Evolutionary conservation across 2,888 invertebrate species (phyloP).

Genomic region (Caenorhabditis uteleia): DNA sequence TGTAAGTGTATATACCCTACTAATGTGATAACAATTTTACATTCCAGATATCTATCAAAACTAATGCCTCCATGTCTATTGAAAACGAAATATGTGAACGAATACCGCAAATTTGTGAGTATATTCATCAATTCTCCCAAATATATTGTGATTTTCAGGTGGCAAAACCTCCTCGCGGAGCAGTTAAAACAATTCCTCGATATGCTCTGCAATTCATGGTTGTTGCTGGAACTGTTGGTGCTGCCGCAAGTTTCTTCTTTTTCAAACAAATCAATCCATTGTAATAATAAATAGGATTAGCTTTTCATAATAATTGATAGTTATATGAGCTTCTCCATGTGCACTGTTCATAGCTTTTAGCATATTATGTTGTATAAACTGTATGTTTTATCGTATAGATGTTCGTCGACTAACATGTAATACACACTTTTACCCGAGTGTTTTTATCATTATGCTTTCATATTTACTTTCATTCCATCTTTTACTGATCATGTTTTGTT

Average conservation of each 20-base stretch:
- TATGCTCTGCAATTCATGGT: conserved; percentile 48
- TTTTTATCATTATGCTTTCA: too few relatives aligned
- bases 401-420: too few relatives aligned
- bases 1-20: conserved; percentile 11
- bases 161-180: conserved; percentile 12
- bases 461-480: too few relatives aligned
- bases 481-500: too few relatives aligned
- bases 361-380: too few relatives aligned
- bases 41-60: conserved; percentile 39
- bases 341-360: too few relatives aligned
- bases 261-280: conserved; percentile 42
- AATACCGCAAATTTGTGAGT: conserved; percentile 38
- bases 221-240: conserved; percentile 49
- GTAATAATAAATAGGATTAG: too few relatives aligned
- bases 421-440: too few relatives aligned
- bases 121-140: neutral
- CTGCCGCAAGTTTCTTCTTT: conserved; percentile 48
- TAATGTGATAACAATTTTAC: conserved; percentile 1
- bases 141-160: conserved; percentile 7
- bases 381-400: too few relatives aligned
- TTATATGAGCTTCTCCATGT: too few relatives aligned
- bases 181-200: conserved; percentile 37
- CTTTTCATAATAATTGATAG: too few relatives aligned
- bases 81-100: conserved; percentile 38
- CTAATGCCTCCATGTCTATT: conserved; percentile 43